These are phyloP conservation scores for Trisateles emortualis DNA, from an alignment of 2,888 invertebrate species.

Conservation along the genomic window DNA sequence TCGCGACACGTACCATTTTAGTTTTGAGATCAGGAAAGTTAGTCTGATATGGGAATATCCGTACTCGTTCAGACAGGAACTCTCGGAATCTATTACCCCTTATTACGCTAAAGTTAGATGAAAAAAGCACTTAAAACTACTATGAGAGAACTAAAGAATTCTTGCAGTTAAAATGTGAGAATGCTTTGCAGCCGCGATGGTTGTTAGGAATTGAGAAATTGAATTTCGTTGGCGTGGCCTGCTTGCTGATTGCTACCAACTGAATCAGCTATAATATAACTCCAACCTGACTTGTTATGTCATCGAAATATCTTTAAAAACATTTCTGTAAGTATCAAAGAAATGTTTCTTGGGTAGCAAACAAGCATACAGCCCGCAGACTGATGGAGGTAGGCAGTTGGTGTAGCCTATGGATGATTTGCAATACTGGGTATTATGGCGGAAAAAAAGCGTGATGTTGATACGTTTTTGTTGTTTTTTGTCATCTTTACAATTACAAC, in stretches of 20 bases:
- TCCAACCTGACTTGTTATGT: conserved; percentile 39
- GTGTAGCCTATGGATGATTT: no score
- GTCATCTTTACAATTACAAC: no score
- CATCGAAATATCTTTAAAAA: conserved; percentile 1
- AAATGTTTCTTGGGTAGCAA: no score
- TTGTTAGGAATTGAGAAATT: conserved; percentile 53
- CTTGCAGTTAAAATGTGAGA: conserved; percentile 41
- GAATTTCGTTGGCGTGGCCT: conserved; percentile 49
- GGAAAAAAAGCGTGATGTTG: no score
- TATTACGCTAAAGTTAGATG: conserved; percentile 25
- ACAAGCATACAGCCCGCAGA: no score
- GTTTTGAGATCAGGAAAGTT: conserved; percentile 18
- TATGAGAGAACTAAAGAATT: conserved; percentile 26
- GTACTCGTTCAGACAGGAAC: conserved; percentile 17
- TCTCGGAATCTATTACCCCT: conserved; percentile 34
- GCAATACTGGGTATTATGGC: no score
- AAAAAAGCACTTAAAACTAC: conserved; percentile 36
- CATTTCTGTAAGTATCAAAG: no score
- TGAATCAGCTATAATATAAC: conserved; percentile 51
- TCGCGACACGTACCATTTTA: conserved; percentile 20
- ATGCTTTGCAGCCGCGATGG: conserved; percentile 32
- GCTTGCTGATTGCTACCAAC: conserved; percentile 52
- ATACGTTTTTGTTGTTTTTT: no score
- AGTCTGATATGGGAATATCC: conserved; percentile 26
- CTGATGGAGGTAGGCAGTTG: no score